Evolutionary conservation across 2,797 vertebrate species (phyloP).

Genomic region (Epinephelus awoara): DNA sequence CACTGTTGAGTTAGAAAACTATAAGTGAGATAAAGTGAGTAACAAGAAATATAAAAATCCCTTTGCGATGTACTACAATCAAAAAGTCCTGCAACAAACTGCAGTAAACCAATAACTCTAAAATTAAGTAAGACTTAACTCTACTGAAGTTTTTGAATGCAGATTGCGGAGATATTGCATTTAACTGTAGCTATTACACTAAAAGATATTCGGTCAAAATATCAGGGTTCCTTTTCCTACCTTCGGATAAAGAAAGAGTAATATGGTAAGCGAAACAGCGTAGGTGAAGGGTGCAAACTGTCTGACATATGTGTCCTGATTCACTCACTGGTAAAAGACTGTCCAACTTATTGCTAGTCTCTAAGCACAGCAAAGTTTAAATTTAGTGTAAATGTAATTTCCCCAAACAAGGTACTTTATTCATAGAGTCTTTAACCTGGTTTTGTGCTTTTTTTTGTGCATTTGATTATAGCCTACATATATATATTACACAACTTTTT

Average conservation of each 20-base stretch:
- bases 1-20: background rate
- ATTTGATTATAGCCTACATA: no score
- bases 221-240: background rate
- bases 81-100: no score
- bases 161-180: background rate
- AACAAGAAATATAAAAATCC: background rate
- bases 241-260: background rate
- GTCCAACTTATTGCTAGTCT: background rate
- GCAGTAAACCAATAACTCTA: no score
- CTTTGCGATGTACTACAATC: no score
- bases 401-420: background rate
- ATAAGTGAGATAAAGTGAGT: background rate
- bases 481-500: no score
- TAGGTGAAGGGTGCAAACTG: background rate
- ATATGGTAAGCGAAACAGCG: background rate
- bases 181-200: background rate
- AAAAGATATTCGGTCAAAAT: background rate
- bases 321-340: background rate
- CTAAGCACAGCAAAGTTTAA: slow-evolving; percentile 1
- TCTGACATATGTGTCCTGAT: background rate
- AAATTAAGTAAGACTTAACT: no score
- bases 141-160: background rate
- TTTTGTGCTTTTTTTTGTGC: background rate
- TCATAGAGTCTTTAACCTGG: background rate
- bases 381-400: slow-evolving; percentile 1